These are phyloP conservation scores for Coenobita brevimanus DNA, from an alignment of 1,140 invertebrate genomes.

Conservation along the genomic window DNA sequence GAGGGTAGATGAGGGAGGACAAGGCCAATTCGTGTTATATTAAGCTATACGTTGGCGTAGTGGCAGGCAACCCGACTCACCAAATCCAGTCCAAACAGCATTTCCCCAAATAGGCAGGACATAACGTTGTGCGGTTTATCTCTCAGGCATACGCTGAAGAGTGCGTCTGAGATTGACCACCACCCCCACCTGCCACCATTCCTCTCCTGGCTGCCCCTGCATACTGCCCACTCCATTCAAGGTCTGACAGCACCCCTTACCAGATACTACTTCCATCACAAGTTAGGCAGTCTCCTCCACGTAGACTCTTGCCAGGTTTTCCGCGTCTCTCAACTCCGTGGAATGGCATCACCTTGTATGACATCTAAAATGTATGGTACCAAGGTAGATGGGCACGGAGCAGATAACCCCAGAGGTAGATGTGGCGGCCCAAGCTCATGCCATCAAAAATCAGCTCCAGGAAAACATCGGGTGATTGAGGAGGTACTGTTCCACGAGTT, in stretches of 20 bases:
- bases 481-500: constrained; percentile 32
- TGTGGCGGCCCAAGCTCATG: constrained; percentile 13
- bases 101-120: constrained; percentile 38
- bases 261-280: neutral
- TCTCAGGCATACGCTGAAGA: constrained; percentile 23
- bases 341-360: constrained; percentile 21
- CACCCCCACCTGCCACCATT: constrained; percentile 4
- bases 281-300: neutral
- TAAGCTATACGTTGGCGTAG: neutral
- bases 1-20: too few relatives aligned
- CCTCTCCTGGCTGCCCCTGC: constrained; percentile 30
- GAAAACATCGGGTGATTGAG: constrained; percentile 15
- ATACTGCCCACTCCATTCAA: constrained; percentile 40
- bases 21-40: too few relatives aligned
- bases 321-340: neutral
- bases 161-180: constrained; percentile 17
- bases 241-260: constrained; percentile 8
- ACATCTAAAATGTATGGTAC: constrained; percentile 28
- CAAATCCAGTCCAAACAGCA: constrained; percentile 11
- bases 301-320: constrained; percentile 24
- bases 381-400: constrained; percentile 38
- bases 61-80: neutral
- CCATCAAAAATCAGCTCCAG: neutral
- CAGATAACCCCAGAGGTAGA: constrained; percentile 42
- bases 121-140: constrained; percentile 5